A percentile compares a stretch with the other conserved stretches of the same genome.
Conservation (phyloP, 2,888 invertebrate species). For the Aleiodes leptofemur region DNA sequence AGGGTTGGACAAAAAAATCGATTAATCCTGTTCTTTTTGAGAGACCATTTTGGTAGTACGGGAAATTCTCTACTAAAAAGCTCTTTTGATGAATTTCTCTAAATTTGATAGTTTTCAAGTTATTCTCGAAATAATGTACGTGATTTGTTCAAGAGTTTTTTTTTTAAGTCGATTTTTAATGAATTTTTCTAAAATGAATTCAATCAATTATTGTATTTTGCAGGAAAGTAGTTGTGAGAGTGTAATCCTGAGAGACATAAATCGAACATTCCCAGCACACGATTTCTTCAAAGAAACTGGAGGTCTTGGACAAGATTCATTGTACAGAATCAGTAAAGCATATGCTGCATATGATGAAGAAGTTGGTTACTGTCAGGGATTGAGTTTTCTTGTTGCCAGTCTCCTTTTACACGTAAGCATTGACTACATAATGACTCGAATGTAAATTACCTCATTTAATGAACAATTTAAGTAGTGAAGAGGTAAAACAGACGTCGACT, state of each 20-base stretch:
- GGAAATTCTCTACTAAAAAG: too few species aligned
- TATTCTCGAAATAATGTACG: too few species aligned
- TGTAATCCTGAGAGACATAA: conserved; percentile 97
- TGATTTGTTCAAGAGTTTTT: neutral
- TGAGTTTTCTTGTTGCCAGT: conserved; percentile 98
- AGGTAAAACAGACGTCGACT: too few species aligned
- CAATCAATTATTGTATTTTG: conserved; percentile 37
- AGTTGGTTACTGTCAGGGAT: conserved; percentile 99
- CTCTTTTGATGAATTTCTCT: too few species aligned
- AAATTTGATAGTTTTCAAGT: too few species aligned
- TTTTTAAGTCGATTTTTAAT: conserved; percentile 24
- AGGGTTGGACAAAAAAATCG: too few species aligned
- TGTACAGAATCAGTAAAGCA: conserved; percentile 96
- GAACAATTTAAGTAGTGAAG: too few species aligned
- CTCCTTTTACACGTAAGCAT: conserved; percentile 92
- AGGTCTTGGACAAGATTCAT: conserved; percentile 95
- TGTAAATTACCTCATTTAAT: too few species aligned
- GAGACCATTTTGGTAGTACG: too few species aligned
- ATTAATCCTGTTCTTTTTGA: too few species aligned
- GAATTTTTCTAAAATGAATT: too few species aligned
- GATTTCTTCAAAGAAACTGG: conserved; percentile 97
- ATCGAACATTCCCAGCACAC: conserved; percentile 98
- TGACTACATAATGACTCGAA: too few species aligned
- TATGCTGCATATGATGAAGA: conserved; percentile 98
- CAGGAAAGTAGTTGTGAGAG: conserved; percentile 96